Evolutionary conservation across 1,140 invertebrate genomes (phyloP), one percentile per base, ranked within the genome.

Genomic region (Pogonomyrmex barbatus): DNA sequence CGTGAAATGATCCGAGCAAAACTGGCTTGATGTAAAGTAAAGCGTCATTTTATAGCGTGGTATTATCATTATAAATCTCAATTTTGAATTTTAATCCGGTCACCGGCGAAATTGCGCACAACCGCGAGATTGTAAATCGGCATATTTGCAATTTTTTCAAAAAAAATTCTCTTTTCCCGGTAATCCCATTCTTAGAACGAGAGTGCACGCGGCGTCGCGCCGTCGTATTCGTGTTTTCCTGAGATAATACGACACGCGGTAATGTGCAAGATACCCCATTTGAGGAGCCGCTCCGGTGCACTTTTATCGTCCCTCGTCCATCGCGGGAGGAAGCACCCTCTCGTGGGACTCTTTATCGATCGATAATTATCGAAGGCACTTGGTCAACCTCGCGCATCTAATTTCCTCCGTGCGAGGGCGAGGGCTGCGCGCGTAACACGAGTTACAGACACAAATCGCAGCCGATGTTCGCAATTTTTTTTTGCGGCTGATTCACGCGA

Each of bases 201-300:
- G 10, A 12, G 88, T 85, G 87, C 88, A 89, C 87, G 73, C 70
- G 73, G 60, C 82, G 83, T 67, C 82, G 87, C 81, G 83, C 50
- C 45, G 78, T 9, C 67, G 68, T 83, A 36, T 58, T 33, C 58
- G 10, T 36, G 45, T 86, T 62, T 62, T 86, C 63, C 56, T 58
- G 47, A 82, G 79, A 67, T 65, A 87, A 68, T 91, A 93, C 92
- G 91, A 89, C 84, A 87, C 63, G 87, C 87, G 87, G 88, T 88
- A 91, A 90, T 90, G 89, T 92, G 92, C 88, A 90, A 91, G 85
- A 78, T 87, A 76, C 87, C 89, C 24, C 89, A 85, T 87, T 87
- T 79, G 87, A 88, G 65, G 62, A 81, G 30, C 56, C 77, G 50
- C 30, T 47, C 14, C 47, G 12, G 62, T 63, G 33, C 39, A 56